phyloP scores from a whole-genome alignment of 2,888 invertebrate genomes.

The Rhamphomyia laevipes region DNA sequence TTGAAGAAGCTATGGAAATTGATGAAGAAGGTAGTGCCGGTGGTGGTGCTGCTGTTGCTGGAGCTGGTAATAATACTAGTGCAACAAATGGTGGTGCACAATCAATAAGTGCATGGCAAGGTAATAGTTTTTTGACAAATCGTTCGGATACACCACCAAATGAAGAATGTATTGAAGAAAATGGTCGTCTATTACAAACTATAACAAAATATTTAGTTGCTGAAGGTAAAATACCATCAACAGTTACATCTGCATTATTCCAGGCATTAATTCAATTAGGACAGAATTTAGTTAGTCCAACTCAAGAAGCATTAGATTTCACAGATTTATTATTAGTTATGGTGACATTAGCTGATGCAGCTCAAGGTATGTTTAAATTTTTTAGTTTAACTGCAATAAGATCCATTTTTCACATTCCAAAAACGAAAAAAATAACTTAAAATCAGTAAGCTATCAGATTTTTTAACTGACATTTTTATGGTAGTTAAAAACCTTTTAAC shows the following conservation, averaged over 20 bases:
- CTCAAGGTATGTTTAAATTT: slow-evolving; percentile 39
- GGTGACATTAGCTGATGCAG: slow-evolving; percentile 76
- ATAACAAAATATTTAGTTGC: slow-evolving; percentile 62
- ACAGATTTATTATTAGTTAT: slow-evolving; percentile 65
- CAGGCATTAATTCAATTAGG: slow-evolving; percentile 64
- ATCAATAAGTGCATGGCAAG: slow-evolving; percentile 31
- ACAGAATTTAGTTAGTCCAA: slow-evolving; percentile 49
- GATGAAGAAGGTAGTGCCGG: slow-evolving; percentile 39
- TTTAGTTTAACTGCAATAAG: too few species aligned
- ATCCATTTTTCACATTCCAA: too few species aligned
- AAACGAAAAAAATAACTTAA: too few species aligned
- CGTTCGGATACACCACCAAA: slow-evolving; percentile 34
- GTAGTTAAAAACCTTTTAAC: too few species aligned
- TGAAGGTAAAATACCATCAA: slow-evolving; percentile 39
- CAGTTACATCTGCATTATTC: slow-evolving; percentile 43
- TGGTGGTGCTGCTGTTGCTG: slow-evolving; percentile 15
- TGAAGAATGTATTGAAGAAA: slow-evolving; percentile 44
- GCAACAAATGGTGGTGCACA: slow-evolving; percentile 5
- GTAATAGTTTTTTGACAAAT: slow-evolving; percentile 39
- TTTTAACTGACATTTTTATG: too few species aligned
- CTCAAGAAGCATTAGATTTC: slow-evolving; percentile 60
- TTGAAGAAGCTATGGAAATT: slow-evolving; percentile 35
- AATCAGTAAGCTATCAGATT: too few species aligned
- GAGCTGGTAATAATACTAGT: slow-evolving; percentile 19
- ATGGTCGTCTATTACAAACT: slow-evolving; percentile 55